Percentiles rank a stretch among this genome's conserved stretches.
phyloP scores from a whole-genome alignment of 2,113 vertebrate species.

The Rhodinocichla rosea region DNA sequence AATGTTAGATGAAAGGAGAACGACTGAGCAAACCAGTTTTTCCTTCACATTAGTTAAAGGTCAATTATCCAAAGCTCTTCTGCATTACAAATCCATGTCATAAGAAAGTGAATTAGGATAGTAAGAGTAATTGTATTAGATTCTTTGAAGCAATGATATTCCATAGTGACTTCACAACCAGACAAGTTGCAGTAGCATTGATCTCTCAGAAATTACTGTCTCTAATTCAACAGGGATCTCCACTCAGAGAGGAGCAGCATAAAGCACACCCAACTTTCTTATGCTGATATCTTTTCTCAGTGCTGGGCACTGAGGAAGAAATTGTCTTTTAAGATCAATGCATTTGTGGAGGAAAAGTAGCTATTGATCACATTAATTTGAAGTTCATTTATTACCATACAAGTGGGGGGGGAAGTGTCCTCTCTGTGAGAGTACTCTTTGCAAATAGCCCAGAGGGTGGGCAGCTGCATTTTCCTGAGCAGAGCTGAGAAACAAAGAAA shows the following conservation, averaged over 20 bases:
- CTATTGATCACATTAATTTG: background rate
- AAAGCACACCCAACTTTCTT: background rate
- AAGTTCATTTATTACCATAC: background rate
- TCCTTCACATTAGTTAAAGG: background rate
- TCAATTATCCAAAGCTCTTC: constrained; percentile 1
- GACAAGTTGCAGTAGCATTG: background rate
- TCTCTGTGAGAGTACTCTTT: background rate
- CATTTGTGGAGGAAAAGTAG: background rate
- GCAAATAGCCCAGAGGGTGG: background rate
- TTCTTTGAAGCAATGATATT: constrained; percentile 7
- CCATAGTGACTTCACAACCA: background rate
- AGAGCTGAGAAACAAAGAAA: background rate
- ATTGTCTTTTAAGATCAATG: background rate
- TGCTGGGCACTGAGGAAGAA: background rate
- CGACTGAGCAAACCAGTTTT: background rate
- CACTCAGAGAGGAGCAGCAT: background rate
- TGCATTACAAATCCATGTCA: background rate
- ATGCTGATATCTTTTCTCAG: background rate
- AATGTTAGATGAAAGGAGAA: constrained; percentile 17
- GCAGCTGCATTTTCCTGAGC: background rate
- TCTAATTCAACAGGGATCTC: background rate
- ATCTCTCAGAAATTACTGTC: background rate
- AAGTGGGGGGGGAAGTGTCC: background rate
- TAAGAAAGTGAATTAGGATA: background rate
- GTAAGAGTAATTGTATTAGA: constrained; percentile 1